Evolutionary conservation across 2,113 vertebrate species (phyloP).

Genomic region (Stomatorhinus ivindoensis): DNA sequence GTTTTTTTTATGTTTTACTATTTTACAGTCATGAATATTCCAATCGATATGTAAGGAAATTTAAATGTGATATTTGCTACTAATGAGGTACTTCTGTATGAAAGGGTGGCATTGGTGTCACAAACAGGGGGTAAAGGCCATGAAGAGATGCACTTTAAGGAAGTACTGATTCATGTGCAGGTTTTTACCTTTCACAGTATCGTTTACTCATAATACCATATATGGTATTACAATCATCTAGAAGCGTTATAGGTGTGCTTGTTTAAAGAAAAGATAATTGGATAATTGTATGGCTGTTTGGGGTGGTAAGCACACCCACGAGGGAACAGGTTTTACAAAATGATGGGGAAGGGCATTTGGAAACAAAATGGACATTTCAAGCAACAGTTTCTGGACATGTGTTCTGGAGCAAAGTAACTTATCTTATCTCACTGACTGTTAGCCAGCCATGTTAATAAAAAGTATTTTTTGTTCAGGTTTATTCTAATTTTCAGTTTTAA

Average conservation of each 20-base stretch:
- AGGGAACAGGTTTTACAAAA: background rate
- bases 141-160: background rate
- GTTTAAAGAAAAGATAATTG: background rate
- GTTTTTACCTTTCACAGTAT: background rate
- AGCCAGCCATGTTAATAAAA: background rate
- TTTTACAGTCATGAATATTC: background rate
- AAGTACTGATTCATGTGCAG: background rate
- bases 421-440: background rate
- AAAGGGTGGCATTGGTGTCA: background rate
- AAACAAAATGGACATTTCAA: background rate
- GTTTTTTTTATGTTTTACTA: background rate
- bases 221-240: background rate
- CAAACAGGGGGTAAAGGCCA: background rate
- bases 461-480: background rate
- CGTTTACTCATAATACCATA: background rate
- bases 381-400: background rate
- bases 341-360: background rate
- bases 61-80: background rate
- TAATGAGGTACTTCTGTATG: background rate
- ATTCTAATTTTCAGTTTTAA: background rate
- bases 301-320: background rate
- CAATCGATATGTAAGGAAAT: background rate
- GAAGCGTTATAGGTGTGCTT: background rate
- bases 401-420: background rate
- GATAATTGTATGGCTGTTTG: background rate